Percentiles rank a stretch among this genome's conserved stretches.
Evolutionary conservation across 2,888 invertebrate genomes (phyloP).

Genomic region (Hyles lineata): DNA sequence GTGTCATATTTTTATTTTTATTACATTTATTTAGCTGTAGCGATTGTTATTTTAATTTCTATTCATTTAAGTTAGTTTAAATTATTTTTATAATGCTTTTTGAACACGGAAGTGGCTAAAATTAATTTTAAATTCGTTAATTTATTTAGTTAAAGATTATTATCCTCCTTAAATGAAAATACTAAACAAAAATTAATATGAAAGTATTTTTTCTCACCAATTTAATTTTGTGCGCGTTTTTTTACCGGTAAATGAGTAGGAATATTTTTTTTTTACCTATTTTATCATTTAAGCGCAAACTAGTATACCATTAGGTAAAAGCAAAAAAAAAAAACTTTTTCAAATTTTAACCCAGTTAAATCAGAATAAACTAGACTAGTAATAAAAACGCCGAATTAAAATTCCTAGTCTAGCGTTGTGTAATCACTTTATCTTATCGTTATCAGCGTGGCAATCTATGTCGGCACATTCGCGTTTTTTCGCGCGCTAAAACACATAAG

Average conservation of each 20-base stretch:
- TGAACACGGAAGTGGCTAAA: neutral
- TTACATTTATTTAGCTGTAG: slow-evolving; percentile 3
- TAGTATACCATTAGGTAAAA: no score
- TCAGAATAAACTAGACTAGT: slow-evolving; percentile 1
- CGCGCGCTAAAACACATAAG: slow-evolving; percentile 22
- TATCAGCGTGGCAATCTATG: slow-evolving; percentile 30
- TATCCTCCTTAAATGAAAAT: neutral
- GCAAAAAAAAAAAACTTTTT: neutral
- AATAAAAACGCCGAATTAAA: slow-evolving; percentile 28
- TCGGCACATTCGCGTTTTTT: slow-evolving; percentile 29
- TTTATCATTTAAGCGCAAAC: no score
- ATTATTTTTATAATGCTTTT: neutral
- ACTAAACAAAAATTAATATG: no score
- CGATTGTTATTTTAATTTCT: neutral
- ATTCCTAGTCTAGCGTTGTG: slow-evolving; percentile 29
- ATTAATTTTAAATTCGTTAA: neutral
- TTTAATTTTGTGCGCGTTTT: no score
- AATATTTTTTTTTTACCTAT: no score
- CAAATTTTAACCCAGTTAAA: neutral
- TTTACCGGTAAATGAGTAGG: no score
- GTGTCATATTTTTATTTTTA: slow-evolving; percentile 6
- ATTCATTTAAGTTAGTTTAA: neutral
- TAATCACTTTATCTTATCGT: slow-evolving; percentile 30
- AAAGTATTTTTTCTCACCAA: no score
- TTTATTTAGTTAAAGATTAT: neutral